These are phyloP conservation scores for Anguilla japonica DNA, from an alignment of 2,113 vertebrate genomes.

Conservation along the genomic window DNA sequence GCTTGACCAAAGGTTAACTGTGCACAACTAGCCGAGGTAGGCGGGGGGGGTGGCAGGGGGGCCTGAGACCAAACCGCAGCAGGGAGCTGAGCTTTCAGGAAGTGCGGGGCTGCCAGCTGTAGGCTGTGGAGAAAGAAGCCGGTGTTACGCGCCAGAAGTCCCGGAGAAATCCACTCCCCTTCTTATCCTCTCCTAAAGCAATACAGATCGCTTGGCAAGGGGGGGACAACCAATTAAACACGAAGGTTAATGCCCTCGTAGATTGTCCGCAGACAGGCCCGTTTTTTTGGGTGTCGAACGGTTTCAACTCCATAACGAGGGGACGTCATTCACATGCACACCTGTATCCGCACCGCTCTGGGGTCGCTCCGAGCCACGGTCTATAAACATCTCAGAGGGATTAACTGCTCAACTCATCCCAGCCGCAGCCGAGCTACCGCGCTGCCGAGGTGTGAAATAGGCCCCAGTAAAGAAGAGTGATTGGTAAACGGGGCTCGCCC, in stretches of 20 bases:
- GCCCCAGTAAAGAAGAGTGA: constrained; percentile 26
- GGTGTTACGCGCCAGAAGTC: neutral
- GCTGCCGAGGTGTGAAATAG: constrained; percentile 25
- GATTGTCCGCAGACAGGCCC: neutral
- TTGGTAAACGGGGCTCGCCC: neutral
- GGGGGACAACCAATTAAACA: neutral
- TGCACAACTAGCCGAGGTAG: neutral
- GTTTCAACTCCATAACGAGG: constrained; percentile 11
- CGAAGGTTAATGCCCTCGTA: neutral
- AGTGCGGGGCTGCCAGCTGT: neutral
- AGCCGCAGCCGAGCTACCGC: neutral
- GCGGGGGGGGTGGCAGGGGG: neutral
- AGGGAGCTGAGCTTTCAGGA: neutral
- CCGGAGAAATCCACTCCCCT: neutral
- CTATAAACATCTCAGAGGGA: constrained; percentile 28
- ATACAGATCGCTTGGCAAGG: neutral
- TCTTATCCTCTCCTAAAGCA: neutral
- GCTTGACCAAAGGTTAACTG: neutral
- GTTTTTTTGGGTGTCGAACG: neutral
- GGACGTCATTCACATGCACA: constrained; percentile 12
- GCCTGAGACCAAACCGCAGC: neutral
- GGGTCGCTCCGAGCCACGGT: constrained; percentile 21
- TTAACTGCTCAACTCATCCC: constrained; percentile 29
- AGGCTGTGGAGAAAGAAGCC: neutral
- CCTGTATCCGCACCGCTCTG: neutral